These are phyloP conservation scores for Metridium senile DNA, from an alignment of 92 coral and sea anemone species.

Conservation along the genomic window DNA sequence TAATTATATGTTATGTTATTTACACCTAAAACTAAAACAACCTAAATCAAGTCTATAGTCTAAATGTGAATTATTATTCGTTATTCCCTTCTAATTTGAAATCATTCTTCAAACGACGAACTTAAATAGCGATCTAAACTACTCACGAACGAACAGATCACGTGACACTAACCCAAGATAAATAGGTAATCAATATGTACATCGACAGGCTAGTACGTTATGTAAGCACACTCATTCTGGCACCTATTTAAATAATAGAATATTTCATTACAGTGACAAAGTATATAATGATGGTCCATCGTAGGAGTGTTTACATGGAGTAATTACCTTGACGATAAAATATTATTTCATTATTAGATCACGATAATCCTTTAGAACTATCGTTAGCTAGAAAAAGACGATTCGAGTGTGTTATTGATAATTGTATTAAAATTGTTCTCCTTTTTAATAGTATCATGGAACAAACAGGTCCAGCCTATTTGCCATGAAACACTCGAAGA, in stretches of 20 bases:
- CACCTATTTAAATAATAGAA: not conserved
- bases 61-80: no score
- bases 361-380: not conserved
- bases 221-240: not conserved
- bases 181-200: not conserved
- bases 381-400: not conserved
- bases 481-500: not conserved
- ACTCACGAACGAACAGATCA: not conserved
- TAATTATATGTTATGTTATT: no score
- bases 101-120: no score
- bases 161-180: not conserved
- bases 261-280: not conserved
- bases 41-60: no score
- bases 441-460: not conserved
- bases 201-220: not conserved
- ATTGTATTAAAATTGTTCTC: not conserved
- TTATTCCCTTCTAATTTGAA: no score
- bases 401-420: not conserved
- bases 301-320: not conserved
- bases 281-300: not conserved
- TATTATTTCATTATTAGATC: not conserved
- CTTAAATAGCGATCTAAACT: no score
- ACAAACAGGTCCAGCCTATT: conserved; percentile 35
- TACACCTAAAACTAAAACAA: no score
- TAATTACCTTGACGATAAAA: not conserved